These are phyloP conservation scores for Penaeus chinensis DNA, from an alignment of 1,140 invertebrate genomes.

Conservation along the genomic window DNA sequence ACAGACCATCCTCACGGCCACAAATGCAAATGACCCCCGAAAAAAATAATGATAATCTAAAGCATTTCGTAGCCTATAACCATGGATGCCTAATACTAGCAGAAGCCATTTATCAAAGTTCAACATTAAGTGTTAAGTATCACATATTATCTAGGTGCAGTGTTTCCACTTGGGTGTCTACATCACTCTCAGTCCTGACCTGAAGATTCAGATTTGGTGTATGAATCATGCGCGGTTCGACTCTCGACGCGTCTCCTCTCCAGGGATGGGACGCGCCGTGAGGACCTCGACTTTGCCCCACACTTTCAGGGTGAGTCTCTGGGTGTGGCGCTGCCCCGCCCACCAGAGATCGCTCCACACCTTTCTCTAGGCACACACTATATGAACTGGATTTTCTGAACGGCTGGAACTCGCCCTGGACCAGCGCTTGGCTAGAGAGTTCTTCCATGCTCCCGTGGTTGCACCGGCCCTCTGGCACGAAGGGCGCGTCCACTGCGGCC, in stretches of 20 bases:
- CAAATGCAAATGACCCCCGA: not conserved
- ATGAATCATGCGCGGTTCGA: constrained; percentile 52
- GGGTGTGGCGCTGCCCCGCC: constrained; percentile 8
- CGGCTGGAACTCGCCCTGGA: constrained; percentile 48
- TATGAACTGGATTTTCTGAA: constrained; percentile 57
- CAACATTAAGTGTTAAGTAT: constrained; percentile 31
- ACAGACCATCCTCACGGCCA: not conserved
- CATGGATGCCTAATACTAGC: constrained; percentile 16
- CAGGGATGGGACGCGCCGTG: constrained; percentile 10
- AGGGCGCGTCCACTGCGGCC: constrained; percentile 35
- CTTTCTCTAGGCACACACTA: constrained; percentile 55
- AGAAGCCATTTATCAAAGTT: constrained; percentile 29
- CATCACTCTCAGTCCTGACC: constrained; percentile 52
- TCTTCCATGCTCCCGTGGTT: constrained; percentile 59
- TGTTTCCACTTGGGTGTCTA: constrained; percentile 50
- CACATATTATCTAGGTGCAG: constrained; percentile 57
- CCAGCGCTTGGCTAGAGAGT: constrained; percentile 54
- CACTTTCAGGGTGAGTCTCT: constrained; percentile 21
- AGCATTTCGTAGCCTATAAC: not conserved
- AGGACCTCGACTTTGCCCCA: constrained; percentile 20
- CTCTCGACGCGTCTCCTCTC: constrained; percentile 29
- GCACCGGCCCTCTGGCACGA: constrained; percentile 38
- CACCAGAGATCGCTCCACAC: constrained; percentile 38
- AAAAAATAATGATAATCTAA: not conserved
- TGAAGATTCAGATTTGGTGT: constrained; percentile 47